phyloP scores from a whole-genome alignment of 2,888 invertebrate genomes.

The Andrena trimmerana region DNA sequence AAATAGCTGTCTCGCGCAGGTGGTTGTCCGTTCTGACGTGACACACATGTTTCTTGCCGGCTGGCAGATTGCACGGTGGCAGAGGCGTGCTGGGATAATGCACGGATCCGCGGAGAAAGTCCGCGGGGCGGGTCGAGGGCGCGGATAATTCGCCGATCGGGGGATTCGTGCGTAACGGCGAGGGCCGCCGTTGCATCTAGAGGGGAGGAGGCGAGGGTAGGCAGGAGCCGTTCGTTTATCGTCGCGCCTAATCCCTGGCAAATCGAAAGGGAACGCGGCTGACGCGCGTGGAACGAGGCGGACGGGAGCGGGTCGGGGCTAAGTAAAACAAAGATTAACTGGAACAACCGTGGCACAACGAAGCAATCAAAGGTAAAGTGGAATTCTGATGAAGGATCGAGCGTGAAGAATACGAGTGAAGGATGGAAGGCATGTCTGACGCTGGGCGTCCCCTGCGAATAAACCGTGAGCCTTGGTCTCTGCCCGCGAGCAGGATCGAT shows the following conservation, averaged over 20 bases:
- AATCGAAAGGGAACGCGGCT: slow-evolving; percentile 21
- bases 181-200: neutral
- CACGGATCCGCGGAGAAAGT: slow-evolving; percentile 44
- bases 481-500: neutral
- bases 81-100: slow-evolving; percentile 32
- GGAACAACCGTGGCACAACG: slow-evolving; percentile 2
- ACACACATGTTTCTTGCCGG: slow-evolving; percentile 25
- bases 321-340: slow-evolving; percentile 12
- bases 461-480: no score
- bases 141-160: slow-evolving; percentile 26
- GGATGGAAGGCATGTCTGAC: neutral
- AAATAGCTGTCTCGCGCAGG: slow-evolving; percentile 20
- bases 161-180: slow-evolving; percentile 25
- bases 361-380: neutral
- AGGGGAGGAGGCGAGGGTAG: neutral
- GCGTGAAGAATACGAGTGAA: neutral
- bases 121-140: neutral
- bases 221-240: neutral
- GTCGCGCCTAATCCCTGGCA: neutral
- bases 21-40: slow-evolving; percentile 17
- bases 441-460: no score
- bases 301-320: neutral
- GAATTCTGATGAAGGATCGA: neutral
- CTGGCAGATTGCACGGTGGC: slow-evolving; percentile 2
- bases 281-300: neutral